Conservation (phyloP, 2,888 invertebrate genomes). For the Drosophila nr. medialis region DNA sequence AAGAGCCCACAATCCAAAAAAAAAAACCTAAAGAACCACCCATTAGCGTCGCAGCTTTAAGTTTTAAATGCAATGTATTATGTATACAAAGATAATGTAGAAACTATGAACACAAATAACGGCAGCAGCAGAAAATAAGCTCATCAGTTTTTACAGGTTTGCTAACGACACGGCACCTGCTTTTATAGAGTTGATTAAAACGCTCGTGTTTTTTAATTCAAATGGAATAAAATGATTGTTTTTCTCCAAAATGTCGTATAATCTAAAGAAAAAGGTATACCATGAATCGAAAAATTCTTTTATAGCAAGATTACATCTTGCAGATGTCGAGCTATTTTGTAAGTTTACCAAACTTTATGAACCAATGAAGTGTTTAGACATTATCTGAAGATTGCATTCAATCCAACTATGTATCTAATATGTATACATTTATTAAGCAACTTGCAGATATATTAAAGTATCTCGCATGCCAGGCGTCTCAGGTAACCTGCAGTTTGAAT, state of each 20-base stretch:
- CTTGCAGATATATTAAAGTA: slow-evolving; percentile 11
- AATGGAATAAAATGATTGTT: slow-evolving; percentile 20
- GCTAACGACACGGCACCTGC: slow-evolving; percentile 35
- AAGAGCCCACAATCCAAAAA: slow-evolving; percentile 42
- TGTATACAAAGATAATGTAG: slow-evolving; percentile 42
- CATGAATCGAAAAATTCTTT: slow-evolving; percentile 27
- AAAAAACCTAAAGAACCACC: slow-evolving; percentile 49
- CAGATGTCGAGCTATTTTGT: slow-evolving; percentile 41
- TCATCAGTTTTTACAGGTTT: slow-evolving; percentile 51
- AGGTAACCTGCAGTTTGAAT: slow-evolving; percentile 44
- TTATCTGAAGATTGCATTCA: slow-evolving; percentile 21
- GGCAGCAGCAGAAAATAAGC: slow-evolving; percentile 21
- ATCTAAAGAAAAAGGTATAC: slow-evolving; percentile 17
- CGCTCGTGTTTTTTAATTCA: slow-evolving; percentile 39
- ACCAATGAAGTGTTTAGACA: slow-evolving; percentile 23
- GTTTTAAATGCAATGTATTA: slow-evolving; percentile 59
- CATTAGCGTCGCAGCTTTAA: slow-evolving; percentile 65
- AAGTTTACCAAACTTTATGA: slow-evolving; percentile 39
- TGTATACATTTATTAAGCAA: slow-evolving; percentile 6
- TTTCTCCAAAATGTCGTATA: slow-evolving; percentile 20
- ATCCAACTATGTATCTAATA: slow-evolving; percentile 4
- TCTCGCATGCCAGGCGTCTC: slow-evolving; percentile 22
- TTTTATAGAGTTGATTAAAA: slow-evolving; percentile 45
- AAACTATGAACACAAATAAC: slow-evolving; percentile 28
- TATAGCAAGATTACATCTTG: slow-evolving; percentile 31